Conservation (phyloP, 37 sponge, comb jelly and placozoan species). For the Hexactinellida sp. region DNA sequence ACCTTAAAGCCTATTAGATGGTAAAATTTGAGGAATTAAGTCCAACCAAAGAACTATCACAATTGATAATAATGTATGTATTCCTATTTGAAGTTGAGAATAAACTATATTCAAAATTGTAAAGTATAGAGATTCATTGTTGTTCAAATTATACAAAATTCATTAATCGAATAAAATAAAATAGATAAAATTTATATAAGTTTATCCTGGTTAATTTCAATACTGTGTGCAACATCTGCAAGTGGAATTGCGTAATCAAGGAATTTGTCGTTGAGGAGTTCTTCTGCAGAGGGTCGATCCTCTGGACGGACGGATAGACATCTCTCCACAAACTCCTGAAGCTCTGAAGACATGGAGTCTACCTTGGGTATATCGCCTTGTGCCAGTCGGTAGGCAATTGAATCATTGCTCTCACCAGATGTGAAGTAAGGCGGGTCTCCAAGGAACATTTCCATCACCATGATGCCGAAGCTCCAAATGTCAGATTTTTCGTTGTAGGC, state of each 20-base stretch:
- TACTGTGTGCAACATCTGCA: neutral
- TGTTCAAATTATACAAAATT: neutral
- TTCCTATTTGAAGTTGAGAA: neutral
- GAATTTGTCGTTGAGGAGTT: conserved; percentile 12
- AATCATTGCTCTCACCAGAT: neutral
- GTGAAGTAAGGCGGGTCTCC: neutral
- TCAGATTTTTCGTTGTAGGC: neutral
- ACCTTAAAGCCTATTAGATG: too few relatives aligned
- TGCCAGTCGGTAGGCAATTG: neutral
- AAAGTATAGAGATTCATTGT: neutral
- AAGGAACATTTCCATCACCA: conserved; percentile 16
- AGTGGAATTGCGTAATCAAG: neutral
- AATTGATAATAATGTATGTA: neutral
- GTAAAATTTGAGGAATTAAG: too few relatives aligned
- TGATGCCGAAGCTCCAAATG: conserved; percentile 12
- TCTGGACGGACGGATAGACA: neutral
- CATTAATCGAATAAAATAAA: neutral
- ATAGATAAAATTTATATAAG: neutral
- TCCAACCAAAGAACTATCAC: too few relatives aligned
- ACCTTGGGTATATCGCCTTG: neutral
- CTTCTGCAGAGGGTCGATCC: neutral
- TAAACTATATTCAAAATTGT: neutral
- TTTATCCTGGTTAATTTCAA: neutral
- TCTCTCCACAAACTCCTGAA: neutral
- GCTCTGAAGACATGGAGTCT: neutral